Evolutionary conservation across 2,888 invertebrate species (phyloP), one percentile per base, ranked within the genome.

Genomic region (Lycia hirtaria): DNA sequence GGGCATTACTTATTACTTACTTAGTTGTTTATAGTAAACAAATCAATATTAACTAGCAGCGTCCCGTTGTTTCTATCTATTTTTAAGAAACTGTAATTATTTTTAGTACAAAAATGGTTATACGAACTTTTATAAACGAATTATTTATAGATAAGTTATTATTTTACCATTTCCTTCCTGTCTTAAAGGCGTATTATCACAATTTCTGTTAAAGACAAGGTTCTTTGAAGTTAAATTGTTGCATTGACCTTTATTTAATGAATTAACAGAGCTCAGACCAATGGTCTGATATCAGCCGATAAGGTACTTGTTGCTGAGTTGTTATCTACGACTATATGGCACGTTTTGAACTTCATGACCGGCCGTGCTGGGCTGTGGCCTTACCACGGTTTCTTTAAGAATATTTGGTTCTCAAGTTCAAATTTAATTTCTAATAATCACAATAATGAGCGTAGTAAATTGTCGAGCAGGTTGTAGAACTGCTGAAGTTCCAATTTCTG

Each of bases 161-260:
- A 17, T 5, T 10, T 17, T 14, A 30, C 30, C 7, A 44, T 30
- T 44, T 44, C 44, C 44, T 44, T 43, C 28, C 7, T 19, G 12
- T 30, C 7, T 19, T n/a, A 28, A 22, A 14, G 9, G 17, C 6
- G 3, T 12, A n/a, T 26, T 26, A 15, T 20, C 32, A 20, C 32
- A 19, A 19, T 4, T n/a, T 12, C 14, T 24, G 45, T 15, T 22
- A 5, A 33, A 20, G 12, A 10, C 33, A 47, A 22, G 20, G 45
- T 17, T 22, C 14, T 26, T 10, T 44, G 44, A 14, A 47, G 45
- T 33, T 47, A 33, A 47, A 24, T 33, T 47, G 45, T 35, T 33
- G 33, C 45, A 47, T 22, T 35, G 45, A 33, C 45, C 45, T 47
- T 47, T 33, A 6, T n/a, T 33, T 10, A 22, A 33, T 47, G 22